Base-by-base conservation (phyloP, 2,888 invertebrate species). In the Neria commutata region DNA sequence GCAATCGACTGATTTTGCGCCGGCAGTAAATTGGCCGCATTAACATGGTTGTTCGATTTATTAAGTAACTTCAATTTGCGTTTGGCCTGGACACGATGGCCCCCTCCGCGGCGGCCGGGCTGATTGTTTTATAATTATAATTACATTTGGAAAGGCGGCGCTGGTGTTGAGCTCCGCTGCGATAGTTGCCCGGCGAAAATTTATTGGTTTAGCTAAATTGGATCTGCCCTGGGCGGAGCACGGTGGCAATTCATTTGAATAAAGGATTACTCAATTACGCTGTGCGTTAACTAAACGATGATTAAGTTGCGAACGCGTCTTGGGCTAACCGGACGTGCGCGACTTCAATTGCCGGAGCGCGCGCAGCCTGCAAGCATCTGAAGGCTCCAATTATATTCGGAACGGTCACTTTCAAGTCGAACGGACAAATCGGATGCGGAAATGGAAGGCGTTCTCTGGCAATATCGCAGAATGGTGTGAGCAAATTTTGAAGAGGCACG, bases 11-110 rank as follows among this genome's bases (percentile, higher is more conserved):
- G 64, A 63, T 65, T 74, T 46, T 47, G 47, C 50, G 34, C 34
- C 33, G 25, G n/a, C 37, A 51, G 74, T 77, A 77, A 77, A 77
- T 77, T 76, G 77, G 68, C 70, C 75, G 74, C 77, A 78, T 77
- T 77, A 78, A 76, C 77, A 77, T 66, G 78, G 75, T 77, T 76
- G 77, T 77, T 72, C 76, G 75, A 74, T 78, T 78, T 77, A 77
- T 77, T 77, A 77, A 77, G 77, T 75, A 76, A 77, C 78, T 77
- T 77, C 76, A 78, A 77, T 77, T 77, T 77, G 77, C 77, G 77
- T 78, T 75, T 72, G n/a, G n/a, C 67, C 71, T 65, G 67, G 65
- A 74, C 67, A 62, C 59, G 63, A 57, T 61, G 60, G 74, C 77
- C 76, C 73, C 29, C 26, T n/a, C 42, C 42, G 42, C 76, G 73